Evolutionary conservation across 2,113 vertebrate species (phyloP).

Genomic region (Echinops telfairi): DNA sequence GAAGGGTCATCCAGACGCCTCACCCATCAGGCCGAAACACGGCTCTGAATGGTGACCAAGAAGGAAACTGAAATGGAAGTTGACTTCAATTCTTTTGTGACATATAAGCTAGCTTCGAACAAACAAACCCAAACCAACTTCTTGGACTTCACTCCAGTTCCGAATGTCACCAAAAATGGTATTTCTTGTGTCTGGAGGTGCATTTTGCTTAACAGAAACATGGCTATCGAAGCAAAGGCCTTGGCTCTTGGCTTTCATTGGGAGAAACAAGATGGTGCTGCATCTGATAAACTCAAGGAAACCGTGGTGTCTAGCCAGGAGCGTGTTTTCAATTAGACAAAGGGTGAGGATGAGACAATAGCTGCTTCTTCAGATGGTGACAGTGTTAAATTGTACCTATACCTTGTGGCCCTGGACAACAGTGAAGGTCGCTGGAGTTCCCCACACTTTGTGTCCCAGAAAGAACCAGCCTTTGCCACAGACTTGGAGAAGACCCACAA

Average conservation of each 20-base stretch:
- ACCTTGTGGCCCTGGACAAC: not conserved
- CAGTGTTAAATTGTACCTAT: not conserved
- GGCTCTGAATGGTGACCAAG: no score
- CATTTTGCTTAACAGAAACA: not conserved
- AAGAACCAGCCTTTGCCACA: not conserved
- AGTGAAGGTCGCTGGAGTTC: not conserved
- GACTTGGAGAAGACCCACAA: not conserved
- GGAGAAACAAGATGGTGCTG: not conserved
- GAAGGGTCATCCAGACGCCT: no score
- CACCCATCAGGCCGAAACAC: no score
- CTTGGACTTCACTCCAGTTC: not conserved
- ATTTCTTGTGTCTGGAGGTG: not conserved
- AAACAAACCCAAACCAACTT: no score
- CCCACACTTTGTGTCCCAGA: not conserved
- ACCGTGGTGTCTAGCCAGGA: not conserved
- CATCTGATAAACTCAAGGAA: not conserved
- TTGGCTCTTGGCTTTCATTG: not conserved
- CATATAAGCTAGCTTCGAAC: no score
- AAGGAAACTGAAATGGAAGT: no score
- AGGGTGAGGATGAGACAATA: not conserved
- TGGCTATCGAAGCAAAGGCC: not conserved
- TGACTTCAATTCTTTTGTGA: no score
- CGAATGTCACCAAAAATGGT: not conserved
- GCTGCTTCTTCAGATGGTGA: not conserved
- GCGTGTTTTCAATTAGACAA: not conserved